Evolutionary conservation across 2,113 vertebrate species (phyloP).

Genomic region (Todiramphus saurophagus): DNA sequence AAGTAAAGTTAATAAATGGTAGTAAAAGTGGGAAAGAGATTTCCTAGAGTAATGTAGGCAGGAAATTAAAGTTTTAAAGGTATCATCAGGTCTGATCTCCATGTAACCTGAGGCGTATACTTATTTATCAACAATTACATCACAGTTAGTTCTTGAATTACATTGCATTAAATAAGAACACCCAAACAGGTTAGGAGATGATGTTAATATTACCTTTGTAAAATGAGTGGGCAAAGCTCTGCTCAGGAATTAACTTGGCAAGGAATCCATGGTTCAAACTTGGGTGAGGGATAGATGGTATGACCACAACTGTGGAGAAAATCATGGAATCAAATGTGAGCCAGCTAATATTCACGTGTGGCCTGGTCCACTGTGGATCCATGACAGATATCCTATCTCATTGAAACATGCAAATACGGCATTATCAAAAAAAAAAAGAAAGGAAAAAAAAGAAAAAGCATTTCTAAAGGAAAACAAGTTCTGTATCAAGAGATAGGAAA

Average conservation of each 20-base stretch:
- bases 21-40: constrained; percentile 5
- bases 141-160: constrained; percentile 57
- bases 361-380: constrained; percentile 65
- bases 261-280: constrained; percentile 85
- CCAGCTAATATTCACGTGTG: constrained; percentile 64
- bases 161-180: constrained; percentile 68
- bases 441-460: not conserved
- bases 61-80: constrained; percentile 34
- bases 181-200: constrained; percentile 68
- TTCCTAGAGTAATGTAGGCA: constrained; percentile 20
- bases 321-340: constrained; percentile 77
- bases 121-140: constrained; percentile 62
- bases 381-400: constrained; percentile 59
- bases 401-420: constrained; percentile 67
- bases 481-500: constrained; percentile 59
- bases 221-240: constrained; percentile 84
- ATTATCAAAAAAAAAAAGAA: constrained; percentile 24
- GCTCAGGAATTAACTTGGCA: constrained; percentile 84
- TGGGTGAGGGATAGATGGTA: constrained; percentile 84
- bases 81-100: constrained; percentile 58
- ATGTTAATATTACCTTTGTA: constrained; percentile 82
- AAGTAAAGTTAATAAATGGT: not conserved
- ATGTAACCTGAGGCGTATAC: constrained; percentile 63
- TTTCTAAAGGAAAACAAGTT: constrained; percentile 13
- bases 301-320: constrained; percentile 84